Evolutionary conservation across 2,797 vertebrate species (phyloP).

Genomic region (Chiroxiphia lanceolata): DNA sequence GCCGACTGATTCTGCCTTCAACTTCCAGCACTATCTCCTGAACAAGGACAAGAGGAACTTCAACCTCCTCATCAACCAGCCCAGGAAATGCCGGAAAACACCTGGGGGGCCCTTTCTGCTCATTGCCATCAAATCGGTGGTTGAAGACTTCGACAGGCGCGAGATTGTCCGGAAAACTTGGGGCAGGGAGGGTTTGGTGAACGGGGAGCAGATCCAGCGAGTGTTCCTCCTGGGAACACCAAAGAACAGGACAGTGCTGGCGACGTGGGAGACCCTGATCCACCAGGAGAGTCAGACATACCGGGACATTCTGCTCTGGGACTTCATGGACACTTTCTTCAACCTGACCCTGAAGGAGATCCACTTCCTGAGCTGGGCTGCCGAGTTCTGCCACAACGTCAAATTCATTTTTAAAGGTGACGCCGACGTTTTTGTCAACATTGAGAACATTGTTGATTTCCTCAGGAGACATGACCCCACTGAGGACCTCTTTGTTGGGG

Average conservation of each 20-base stretch:
- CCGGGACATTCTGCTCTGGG: slow-evolving; percentile 92
- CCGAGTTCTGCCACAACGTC: slow-evolving; percentile 82
- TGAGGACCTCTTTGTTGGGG: slow-evolving; percentile 89
- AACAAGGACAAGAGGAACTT: slow-evolving; percentile 92
- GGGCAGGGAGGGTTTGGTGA: slow-evolving; percentile 86
- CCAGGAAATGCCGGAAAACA: slow-evolving; percentile 82
- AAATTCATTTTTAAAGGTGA: slow-evolving; percentile 97
- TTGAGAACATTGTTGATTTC: slow-evolving; percentile 93
- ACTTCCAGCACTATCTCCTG: slow-evolving; percentile 87
- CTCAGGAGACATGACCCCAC: slow-evolving; percentile 74
- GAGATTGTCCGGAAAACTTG: slow-evolving; percentile 95
- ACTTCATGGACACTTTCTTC: slow-evolving; percentile 96
- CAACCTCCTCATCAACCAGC: slow-evolving; percentile 89
- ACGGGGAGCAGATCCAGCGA: slow-evolving; percentile 80
- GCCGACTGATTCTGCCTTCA: slow-evolving; percentile 80
- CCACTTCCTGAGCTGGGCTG: slow-evolving; percentile 93
- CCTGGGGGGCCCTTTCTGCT: slow-evolving; percentile 83
- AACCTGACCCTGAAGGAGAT: slow-evolving; percentile 98
- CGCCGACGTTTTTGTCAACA: slow-evolving; percentile 91
- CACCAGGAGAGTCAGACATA: slow-evolving; percentile 87
- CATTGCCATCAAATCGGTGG: slow-evolving; percentile 90
- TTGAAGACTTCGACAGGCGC: slow-evolving; percentile 91
- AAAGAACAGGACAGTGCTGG: slow-evolving; percentile 75
- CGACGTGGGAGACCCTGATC: slow-evolving; percentile 88
- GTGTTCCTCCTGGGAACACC: slow-evolving; percentile 92